Conservation (phyloP, 2,888 invertebrate species). For the Plebejus anna region DNA sequence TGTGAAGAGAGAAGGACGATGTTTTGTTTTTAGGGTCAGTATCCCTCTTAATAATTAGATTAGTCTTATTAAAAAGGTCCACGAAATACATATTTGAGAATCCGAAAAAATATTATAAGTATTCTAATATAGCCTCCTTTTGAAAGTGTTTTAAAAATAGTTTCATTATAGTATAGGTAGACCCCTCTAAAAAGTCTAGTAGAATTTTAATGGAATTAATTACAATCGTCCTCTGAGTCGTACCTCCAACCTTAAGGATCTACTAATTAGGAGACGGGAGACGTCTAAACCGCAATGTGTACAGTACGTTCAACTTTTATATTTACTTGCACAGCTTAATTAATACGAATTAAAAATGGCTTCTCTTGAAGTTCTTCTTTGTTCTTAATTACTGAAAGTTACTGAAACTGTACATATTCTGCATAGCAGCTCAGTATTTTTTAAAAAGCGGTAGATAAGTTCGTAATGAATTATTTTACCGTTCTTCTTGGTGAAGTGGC, state of each 20-base stretch:
- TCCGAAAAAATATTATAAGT: too few relatives aligned
- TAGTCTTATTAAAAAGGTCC: too few relatives aligned
- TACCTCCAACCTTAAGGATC: neutral
- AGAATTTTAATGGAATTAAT: neutral
- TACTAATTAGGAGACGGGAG: neutral
- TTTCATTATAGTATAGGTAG: too few relatives aligned
- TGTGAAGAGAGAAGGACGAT: too few relatives aligned
- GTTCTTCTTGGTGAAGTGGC: neutral
- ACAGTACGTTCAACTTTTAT: neutral
- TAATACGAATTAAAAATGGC: neutral
- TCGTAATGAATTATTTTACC: neutral
- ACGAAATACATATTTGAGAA: too few relatives aligned
- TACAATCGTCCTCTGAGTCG: neutral
- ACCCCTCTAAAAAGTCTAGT: too few relatives aligned
- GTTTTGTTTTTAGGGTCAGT: too few relatives aligned
- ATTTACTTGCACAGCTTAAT: neutral
- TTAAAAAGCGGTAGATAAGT: neutral
- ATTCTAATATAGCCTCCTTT: too few relatives aligned
- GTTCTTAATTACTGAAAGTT: neutral
- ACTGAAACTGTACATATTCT: neutral
- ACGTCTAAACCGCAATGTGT: neutral
- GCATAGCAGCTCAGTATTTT: neutral
- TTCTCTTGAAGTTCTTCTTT: neutral
- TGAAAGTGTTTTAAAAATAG: too few relatives aligned
- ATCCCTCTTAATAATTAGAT: too few relatives aligned